Percentiles rank a stretch among this genome's conserved stretches.
Conservation (phyloP, 1,140 invertebrate genomes). For the Limonius californicus region DNA sequence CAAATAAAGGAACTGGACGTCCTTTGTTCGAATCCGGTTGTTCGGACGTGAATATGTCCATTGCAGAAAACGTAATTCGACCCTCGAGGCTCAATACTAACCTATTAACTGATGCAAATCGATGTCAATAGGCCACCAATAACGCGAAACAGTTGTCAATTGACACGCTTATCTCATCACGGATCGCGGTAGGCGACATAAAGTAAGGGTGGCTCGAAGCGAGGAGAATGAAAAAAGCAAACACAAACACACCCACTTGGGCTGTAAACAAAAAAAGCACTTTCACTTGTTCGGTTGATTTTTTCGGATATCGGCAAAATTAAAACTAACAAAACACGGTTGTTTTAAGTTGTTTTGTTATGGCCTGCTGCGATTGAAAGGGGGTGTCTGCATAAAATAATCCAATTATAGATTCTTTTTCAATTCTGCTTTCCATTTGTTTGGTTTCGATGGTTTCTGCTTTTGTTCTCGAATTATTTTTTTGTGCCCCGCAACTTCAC, state of each 20-base stretch:
- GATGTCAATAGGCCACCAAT: constrained; percentile 34
- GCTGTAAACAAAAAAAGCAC: constrained; percentile 22
- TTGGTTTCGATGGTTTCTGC: constrained; percentile 12
- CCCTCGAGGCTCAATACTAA: constrained; percentile 16
- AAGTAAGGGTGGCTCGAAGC: constrained; percentile 5
- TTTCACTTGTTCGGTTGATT: constrained; percentile 24
- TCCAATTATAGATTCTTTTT: constrained; percentile 21
- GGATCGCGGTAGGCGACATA: constrained; percentile 17
- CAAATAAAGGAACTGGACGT: too few relatives aligned
- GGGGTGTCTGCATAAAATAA: constrained; percentile 27
- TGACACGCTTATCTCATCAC: constrained; percentile 27
- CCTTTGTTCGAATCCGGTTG: too few relatives aligned
- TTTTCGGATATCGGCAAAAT: constrained; percentile 21
- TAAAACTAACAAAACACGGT: constrained; percentile 15
- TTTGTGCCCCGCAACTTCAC: background rate
- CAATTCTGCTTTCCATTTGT: constrained; percentile 4
- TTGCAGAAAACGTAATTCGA: background rate
- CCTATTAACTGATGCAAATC: constrained; percentile 26
- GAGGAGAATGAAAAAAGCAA: constrained; percentile 16
- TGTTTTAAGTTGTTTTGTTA: constrained; percentile 25
- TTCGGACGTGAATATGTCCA: background rate
- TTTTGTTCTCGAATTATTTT: constrained; percentile 10
- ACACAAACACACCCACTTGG: background rate
- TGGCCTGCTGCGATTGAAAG: constrained; percentile 25
- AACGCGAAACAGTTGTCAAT: constrained; percentile 31